Base-by-base conservation (phyloP, 2,797 vertebrate genomes). In the Poecilia picta region DNA sequence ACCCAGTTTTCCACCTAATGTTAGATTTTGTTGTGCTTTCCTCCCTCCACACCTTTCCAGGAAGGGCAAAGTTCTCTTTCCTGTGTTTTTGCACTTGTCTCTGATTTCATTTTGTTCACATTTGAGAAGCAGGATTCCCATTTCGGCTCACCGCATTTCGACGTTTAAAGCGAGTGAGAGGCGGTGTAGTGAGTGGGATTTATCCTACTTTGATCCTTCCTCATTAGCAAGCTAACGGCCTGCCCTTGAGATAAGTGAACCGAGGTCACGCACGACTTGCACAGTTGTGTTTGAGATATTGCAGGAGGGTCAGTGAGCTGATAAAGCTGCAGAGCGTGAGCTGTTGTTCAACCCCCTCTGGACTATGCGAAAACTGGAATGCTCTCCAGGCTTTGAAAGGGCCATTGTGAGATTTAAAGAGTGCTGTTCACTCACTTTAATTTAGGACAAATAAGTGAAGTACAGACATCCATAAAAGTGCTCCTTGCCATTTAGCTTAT, bases 291-390 rank as follows among this genome's bases (percentile, higher is more conserved):
- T 89, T 90, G 87, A 87, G 85, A 86, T 77, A 87, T 91, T 89
- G 83, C 77, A 82, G 87, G 75, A 55, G 78, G 41, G 49, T 85
- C 62, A 8, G 75, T 16, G 74, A 0, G 43, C 91, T 89, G 90
- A 94, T 90, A 89, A 93, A 83, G 33, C 51, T 81, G 59, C 75
- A 73, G 85, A 74, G 85, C 86, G 88, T 89, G 88, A 89, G 89
- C 94, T 73, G 78, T 77, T 77, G 77, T 90, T 90, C 77, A 86
- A 84, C 46, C 71, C 55, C 13, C 39, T 73, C 45, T 23, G 57
- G 51, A 59, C 75, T 75, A 31, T 43, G 49, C 62, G 57, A 45
- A 75, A 46, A 23, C 86, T 31, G 77, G 86, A 89, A 92, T 89
- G 89, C 82, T 81, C 82, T 87, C 68, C 68, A 83, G 86, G 74